Evolutionary conservation across 2,888 invertebrate genomes (phyloP).

Genomic region (Spicauda simplicius): DNA sequence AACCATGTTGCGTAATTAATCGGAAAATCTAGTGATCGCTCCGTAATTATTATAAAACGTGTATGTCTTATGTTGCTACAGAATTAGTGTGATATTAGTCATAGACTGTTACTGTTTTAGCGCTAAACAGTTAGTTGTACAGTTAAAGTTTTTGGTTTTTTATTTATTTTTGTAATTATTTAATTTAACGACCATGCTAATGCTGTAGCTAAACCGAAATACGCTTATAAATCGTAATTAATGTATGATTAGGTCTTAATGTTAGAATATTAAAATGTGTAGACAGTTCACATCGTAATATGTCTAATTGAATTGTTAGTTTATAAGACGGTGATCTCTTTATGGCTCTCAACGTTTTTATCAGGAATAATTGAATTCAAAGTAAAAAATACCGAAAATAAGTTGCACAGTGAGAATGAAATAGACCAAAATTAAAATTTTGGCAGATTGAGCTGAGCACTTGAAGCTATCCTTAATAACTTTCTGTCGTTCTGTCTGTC

Average conservation of each 20-base stretch:
- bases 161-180: conserved; percentile 43
- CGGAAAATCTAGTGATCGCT: conserved; percentile 42
- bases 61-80: conserved; percentile 39
- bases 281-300: not conserved
- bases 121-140: conserved; percentile 20
- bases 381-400: not conserved
- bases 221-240: conserved; percentile 45
- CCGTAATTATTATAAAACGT: conserved; percentile 40
- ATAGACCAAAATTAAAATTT: too few relatives aligned
- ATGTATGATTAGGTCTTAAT: conserved; percentile 25
- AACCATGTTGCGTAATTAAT: conserved; percentile 54
- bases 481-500: too few relatives aligned
- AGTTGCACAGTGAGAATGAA: too few relatives aligned
- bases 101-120: conserved; percentile 47
- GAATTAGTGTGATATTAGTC: conserved; percentile 76
- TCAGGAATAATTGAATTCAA: not conserved
- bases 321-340: conserved; percentile 12
- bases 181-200: conserved; percentile 33
- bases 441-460: too few relatives aligned
- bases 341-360: not conserved
- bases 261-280: not conserved
- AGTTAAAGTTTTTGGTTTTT: conserved; percentile 26
- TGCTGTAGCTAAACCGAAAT: conserved; percentile 39
- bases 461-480: too few relatives aligned
- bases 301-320: not conserved